Percentiles rank a stretch among this genome's conserved stretches.
These are phyloP conservation scores for Pachyramphus minor DNA, from an alignment of 2,113 vertebrate genomes.

Conservation along the genomic window DNA sequence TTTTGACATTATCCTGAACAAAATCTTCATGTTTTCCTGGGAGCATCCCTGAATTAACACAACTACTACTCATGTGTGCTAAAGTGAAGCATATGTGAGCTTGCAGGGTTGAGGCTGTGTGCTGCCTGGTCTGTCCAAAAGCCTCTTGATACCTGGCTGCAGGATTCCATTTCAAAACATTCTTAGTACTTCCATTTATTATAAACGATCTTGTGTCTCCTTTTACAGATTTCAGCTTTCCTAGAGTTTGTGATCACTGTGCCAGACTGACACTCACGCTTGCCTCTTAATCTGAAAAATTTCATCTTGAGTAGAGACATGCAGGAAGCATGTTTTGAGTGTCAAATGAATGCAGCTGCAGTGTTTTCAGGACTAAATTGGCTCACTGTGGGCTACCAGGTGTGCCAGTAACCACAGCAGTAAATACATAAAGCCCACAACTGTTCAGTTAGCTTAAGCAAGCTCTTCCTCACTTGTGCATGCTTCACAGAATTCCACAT, in stretches of 20 bases:
- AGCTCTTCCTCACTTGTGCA: background rate
- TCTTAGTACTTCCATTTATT: background rate
- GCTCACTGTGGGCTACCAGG: background rate
- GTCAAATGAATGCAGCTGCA: background rate
- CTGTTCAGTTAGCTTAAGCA: background rate
- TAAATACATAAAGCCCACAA: background rate
- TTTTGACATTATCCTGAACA: background rate
- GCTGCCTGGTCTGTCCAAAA: background rate
- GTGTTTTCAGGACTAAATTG: background rate
- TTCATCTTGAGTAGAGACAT: background rate
- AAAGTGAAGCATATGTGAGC: background rate
- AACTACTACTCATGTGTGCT: background rate
- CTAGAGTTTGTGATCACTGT: background rate
- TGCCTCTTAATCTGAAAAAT: background rate
- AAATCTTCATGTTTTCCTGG: background rate
- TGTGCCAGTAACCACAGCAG: background rate
- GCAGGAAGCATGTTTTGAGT: background rate
- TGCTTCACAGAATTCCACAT: background rate
- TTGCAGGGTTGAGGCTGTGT: background rate
- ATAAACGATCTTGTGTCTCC: background rate
- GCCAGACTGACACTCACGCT: background rate
- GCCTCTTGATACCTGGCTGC: background rate
- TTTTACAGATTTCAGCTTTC: background rate
- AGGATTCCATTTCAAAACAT: background rate
- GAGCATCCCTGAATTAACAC: background rate